Evolutionary conservation across 2,888 invertebrate species (phyloP).

Genomic region (Euspilapteryx auroguttella): DNA sequence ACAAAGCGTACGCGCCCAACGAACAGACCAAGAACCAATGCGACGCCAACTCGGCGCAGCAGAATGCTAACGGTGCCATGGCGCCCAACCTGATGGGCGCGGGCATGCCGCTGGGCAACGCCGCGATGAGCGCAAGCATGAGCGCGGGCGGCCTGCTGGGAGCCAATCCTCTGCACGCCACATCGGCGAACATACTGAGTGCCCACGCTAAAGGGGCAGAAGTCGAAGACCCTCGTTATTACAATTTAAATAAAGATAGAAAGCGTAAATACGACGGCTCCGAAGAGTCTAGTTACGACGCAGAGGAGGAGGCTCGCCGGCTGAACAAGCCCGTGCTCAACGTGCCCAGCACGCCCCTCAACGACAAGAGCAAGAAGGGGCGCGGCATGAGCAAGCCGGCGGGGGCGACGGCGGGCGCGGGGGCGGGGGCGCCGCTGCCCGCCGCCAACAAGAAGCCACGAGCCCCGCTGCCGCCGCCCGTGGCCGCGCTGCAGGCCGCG

Average conservation of each 20-base stretch:
- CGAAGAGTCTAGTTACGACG: conserved; percentile 68
- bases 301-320: conserved; percentile 52
- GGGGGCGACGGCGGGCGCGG: conserved; percentile 39
- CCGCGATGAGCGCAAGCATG: conserved; percentile 35
- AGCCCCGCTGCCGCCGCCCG: conserved; percentile 45
- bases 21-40: conserved; percentile 38
- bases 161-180: conserved; percentile 42
- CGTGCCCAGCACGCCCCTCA: conserved; percentile 50
- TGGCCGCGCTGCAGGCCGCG: conserved; percentile 40
- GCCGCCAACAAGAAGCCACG: conserved; percentile 50
- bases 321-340: conserved; percentile 53
- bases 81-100: conserved; percentile 28
- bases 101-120: conserved; percentile 36
- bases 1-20: conserved; percentile 33
- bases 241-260: conserved; percentile 71
- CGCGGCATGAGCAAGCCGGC: conserved; percentile 29
- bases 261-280: conserved; percentile 70
- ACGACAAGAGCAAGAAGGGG: conserved; percentile 47
- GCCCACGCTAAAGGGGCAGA: conserved; percentile 46
- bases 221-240: conserved; percentile 72
- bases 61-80: conserved; percentile 48
- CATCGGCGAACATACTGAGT: conserved; percentile 27
- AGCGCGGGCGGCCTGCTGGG: conserved; percentile 43
- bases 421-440: conserved; percentile 40
- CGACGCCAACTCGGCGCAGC: conserved; percentile 30